These are phyloP conservation scores for Poeciliopsis turrubarensis DNA, from an alignment of 2,113 vertebrate species.

Conservation along the genomic window DNA sequence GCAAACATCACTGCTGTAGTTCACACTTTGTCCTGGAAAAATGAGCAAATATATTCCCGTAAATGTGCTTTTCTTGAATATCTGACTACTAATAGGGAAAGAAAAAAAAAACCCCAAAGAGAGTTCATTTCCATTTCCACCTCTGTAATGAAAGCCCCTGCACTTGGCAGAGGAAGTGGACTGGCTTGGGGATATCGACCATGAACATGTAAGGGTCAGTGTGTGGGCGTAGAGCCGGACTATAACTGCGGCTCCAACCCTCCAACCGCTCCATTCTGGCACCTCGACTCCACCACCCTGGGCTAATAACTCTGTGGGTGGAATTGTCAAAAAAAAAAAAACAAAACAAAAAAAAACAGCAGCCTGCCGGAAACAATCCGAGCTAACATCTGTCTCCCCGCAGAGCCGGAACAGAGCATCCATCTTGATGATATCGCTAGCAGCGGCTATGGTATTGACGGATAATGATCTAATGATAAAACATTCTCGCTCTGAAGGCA, in stretches of 20 bases:
- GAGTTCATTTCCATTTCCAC: conserved; percentile 29
- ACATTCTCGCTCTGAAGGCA: background rate
- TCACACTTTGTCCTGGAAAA: background rate
- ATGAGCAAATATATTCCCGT: background rate
- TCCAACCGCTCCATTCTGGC: conserved; percentile 52
- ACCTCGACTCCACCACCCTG: conserved; percentile 51
- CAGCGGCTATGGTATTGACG: background rate
- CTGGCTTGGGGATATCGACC: conserved; percentile 45
- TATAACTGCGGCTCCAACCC: conserved; percentile 44
- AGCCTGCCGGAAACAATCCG: conserved; percentile 36
- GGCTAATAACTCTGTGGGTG: conserved; percentile 64
- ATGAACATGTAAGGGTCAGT: conserved; percentile 55
- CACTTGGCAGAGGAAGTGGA: conserved; percentile 33
- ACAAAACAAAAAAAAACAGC: conserved; percentile 3
- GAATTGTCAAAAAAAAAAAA: conserved; percentile 49
- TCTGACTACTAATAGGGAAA: conserved; percentile 1
- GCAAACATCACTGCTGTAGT: background rate
- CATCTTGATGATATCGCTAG: background rate
- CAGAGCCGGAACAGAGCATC: conserved; percentile 34
- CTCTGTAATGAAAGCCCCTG: conserved; percentile 51
- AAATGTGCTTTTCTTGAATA: background rate
- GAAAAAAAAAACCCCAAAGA: conserved; percentile 5
- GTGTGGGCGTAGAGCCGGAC: conserved; percentile 65
- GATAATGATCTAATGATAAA: background rate
- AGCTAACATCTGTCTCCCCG: conserved; percentile 50